Conservation (phyloP, 2,113 vertebrate species). For the Elephas maximus region DNA sequence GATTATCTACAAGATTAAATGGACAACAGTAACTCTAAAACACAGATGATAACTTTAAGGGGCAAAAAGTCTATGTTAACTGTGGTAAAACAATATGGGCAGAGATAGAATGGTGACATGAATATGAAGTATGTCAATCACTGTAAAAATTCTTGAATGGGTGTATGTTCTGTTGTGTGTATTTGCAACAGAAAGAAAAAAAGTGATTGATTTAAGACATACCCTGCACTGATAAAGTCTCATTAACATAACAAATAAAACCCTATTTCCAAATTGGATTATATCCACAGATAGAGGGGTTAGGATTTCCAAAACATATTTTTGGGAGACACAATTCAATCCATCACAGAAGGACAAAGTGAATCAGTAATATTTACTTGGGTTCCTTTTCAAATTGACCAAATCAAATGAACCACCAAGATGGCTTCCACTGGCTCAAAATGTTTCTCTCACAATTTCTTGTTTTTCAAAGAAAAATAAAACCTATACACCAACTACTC, state of each 20-base stretch:
- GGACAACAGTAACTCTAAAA: not conserved
- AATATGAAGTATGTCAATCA: not conserved
- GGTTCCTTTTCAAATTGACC: slow-evolving; percentile 50
- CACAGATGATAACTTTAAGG: not conserved
- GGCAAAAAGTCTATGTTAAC: not conserved
- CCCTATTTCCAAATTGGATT: not conserved
- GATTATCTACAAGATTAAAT: not conserved
- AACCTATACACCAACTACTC: not conserved
- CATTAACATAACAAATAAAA: not conserved
- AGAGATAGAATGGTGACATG: not conserved
- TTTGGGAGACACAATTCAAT: not conserved
- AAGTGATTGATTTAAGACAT: not conserved
- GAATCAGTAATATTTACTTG: not conserved
- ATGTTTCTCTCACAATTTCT: slow-evolving; percentile 16
- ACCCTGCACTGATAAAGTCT: not conserved
- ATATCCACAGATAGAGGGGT: no score
- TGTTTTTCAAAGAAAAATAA: slow-evolving; percentile 56
- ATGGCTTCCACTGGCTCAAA: slow-evolving; percentile 17
- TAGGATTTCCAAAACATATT: not conserved
- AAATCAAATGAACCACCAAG: slow-evolving; percentile 39
- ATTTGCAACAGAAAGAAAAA: not conserved
- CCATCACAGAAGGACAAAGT: not conserved
- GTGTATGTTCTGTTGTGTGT: no score
- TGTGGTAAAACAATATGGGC: not conserved
- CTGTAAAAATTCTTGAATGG: no score